Evolutionary conservation across 2,113 vertebrate species (phyloP).

Genomic region (Bubo bubo): DNA sequence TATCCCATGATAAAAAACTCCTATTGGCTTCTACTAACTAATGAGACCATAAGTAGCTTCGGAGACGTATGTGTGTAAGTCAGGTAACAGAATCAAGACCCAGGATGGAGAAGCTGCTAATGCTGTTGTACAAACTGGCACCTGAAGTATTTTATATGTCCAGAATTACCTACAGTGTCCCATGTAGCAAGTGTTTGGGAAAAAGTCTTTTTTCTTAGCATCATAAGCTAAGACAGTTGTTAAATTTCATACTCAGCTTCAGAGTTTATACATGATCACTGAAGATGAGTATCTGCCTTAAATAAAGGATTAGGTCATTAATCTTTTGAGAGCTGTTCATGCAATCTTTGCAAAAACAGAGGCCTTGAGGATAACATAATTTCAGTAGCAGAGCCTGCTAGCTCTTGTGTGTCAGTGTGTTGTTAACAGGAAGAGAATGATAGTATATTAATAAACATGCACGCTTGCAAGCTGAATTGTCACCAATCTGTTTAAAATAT

Average conservation of each 20-base stretch:
- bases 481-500: background rate
- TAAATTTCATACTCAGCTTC: background rate
- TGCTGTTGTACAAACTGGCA: background rate
- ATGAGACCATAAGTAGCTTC: background rate
- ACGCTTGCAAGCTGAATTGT: background rate
- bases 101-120: background rate
- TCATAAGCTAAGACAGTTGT: background rate
- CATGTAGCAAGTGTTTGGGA: background rate
- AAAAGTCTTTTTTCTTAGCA: background rate
- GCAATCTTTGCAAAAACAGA: background rate
- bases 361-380: background rate
- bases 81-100: background rate
- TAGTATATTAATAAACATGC: background rate
- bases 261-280: background rate
- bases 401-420: background rate
- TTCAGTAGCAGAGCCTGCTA: background rate
- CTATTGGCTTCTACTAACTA: background rate
- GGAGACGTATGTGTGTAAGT: background rate
- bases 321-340: background rate
- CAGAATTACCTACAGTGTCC: background rate
- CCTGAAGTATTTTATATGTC: background rate
- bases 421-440: background rate
- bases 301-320: background rate
- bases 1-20: background rate
- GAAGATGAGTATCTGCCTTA: background rate